Evolutionary conservation across 2,113 vertebrate species (phyloP).

Genomic region (Callocephalon fimbriatum): DNA sequence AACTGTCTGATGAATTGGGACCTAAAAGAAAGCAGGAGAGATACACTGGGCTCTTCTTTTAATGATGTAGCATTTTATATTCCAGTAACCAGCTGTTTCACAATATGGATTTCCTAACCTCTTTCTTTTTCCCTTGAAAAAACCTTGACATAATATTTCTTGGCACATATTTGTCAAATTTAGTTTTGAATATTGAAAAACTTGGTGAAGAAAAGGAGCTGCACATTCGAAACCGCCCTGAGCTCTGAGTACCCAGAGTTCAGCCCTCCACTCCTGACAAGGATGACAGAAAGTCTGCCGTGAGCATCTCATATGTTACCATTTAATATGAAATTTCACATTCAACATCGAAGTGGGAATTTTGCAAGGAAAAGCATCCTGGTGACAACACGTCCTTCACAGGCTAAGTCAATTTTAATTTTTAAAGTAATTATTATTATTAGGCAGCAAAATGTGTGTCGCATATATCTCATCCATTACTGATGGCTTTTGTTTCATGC

Average conservation of each 20-base stretch:
- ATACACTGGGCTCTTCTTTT: not conserved
- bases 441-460: not conserved
- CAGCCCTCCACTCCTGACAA: not conserved
- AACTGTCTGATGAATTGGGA: not conserved
- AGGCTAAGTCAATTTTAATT: not conserved
- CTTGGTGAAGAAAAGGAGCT: not conserved
- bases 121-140: not conserved
- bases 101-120: not conserved
- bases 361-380: not conserved
- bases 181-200: not conserved
- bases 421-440: not conserved
- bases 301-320: not conserved
- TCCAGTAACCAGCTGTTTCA: not conserved
- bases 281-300: not conserved
- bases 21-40: not conserved
- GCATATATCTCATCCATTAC: not conserved
- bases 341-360: not conserved
- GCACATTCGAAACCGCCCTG: not conserved
- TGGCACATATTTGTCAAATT: not conserved
- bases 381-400: not conserved
- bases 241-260: not conserved
- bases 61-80: not conserved
- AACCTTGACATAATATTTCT: not conserved
- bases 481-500: not conserved
- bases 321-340: not conserved